These are phyloP conservation scores for Ia io DNA, from an alignment of 2,113 vertebrate species.

Conservation along the genomic window DNA sequence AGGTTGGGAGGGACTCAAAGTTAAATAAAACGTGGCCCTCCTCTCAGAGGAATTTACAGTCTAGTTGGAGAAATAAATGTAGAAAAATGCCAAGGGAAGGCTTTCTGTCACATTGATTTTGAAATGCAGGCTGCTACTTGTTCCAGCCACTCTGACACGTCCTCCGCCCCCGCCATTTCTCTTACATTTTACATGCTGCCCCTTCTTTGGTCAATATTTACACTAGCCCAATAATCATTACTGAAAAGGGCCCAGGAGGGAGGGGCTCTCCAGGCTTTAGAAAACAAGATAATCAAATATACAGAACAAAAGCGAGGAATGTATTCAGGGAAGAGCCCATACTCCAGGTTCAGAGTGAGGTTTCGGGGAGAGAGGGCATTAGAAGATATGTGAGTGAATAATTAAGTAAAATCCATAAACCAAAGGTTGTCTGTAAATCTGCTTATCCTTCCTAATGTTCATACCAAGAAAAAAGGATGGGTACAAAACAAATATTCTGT, in stretches of 20 bases:
- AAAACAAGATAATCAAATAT: neutral
- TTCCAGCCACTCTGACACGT: neutral
- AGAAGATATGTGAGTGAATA: rapidly evolving
- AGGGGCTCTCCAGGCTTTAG: neutral
- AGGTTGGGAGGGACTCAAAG: neutral
- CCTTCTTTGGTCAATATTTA: neutral
- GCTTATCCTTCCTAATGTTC: neutral
- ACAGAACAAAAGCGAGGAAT: neutral
- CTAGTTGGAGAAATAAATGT: neutral
- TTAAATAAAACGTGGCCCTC: rapidly evolving
- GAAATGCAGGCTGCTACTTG: neutral
- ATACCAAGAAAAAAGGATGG: neutral
- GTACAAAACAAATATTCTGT: too few relatives aligned
- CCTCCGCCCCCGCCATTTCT: neutral
- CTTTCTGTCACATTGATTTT: rapidly evolving
- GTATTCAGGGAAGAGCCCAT: neutral
- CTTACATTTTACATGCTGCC: too few relatives aligned
- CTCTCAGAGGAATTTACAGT: neutral
- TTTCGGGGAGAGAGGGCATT: neutral
- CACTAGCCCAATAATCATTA: neutral
- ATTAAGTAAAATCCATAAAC: neutral
- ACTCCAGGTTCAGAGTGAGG: neutral
- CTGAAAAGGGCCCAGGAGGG: neutral
- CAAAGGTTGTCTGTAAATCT: neutral
- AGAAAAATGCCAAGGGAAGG: neutral